Evolutionary conservation across 2,797 vertebrate species (phyloP), one percentile per base, ranked within the genome.

Genomic region (Rhadinocentrus ornatus): DNA sequence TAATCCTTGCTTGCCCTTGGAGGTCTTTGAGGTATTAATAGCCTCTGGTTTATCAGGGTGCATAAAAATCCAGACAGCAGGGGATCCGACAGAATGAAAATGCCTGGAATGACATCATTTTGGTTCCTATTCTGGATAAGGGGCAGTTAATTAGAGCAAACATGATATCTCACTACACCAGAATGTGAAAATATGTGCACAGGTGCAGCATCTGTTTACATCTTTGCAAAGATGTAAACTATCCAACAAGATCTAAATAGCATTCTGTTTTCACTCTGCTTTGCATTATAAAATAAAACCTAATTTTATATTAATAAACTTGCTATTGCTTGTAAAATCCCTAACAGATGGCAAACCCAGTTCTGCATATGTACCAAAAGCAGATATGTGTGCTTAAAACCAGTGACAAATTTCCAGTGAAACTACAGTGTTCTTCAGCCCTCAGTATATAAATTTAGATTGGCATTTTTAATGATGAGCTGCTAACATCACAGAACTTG

Each of bases 11-110:
- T 66, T 75, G 84, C 52, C 86, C 85, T 90, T 89, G 81, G 82
- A 88, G 64, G 80, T 78, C 77, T 84, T 86, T 82, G 86, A 69
- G 68, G 57, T 78, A 77, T 86, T 80, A 73, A 85, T 83, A 83
- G 76, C 44, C 44, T 56, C 58, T 2, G 29, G 78, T 77, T 54
- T 78, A 78, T 75, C 68, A 74, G 72, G 52, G 34, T 1, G 59
- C 67, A 72, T 56, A 65, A 66, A 44, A 81, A 84, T 75, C 76
- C 71, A 80, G 75, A 71, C 80, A 77, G 71, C 58, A 75, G 64
- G 13, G 6, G 81, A 78, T 78, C 71, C 60, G 54, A 35, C 10
- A 2, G 35, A 57, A 63, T 57, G 55, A 54, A 72, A 7, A 44
- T 70, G 66, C 68, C 64, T 67, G 41, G 5, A 55, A 64, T 61